Evolutionary conservation across 2,797 vertebrate species (phyloP).

Genomic region (Pachyuromys duprasi): DNA sequence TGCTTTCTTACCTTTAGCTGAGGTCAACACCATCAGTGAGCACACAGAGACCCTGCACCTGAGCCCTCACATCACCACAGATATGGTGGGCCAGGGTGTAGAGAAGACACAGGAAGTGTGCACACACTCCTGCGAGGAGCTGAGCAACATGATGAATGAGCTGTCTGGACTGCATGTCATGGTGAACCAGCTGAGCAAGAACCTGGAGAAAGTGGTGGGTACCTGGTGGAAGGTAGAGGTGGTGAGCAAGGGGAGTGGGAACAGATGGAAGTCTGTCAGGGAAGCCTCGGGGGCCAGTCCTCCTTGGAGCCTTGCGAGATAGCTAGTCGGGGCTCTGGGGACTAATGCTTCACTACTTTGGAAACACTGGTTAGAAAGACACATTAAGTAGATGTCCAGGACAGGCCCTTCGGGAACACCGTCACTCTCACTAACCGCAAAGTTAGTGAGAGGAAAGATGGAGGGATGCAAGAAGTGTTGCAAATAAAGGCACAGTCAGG

Average conservation of each 20-base stretch:
- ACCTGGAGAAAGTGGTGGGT: slow-evolving; percentile 96
- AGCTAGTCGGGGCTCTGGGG: too few relatives aligned
- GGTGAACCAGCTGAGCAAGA: slow-evolving; percentile 95
- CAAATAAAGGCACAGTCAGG: too few relatives aligned
- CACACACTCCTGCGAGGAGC: slow-evolving; percentile 96
- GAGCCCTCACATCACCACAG: slow-evolving; percentile 90
- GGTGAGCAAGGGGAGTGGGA: accelerated
- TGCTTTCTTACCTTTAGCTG: slow-evolving; percentile 85
- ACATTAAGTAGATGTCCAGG: accelerated
- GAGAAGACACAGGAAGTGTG: slow-evolving; percentile 91
- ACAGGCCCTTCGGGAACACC: background rate
- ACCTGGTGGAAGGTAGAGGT: background rate
- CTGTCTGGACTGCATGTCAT: slow-evolving; percentile 94
- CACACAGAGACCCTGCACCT: slow-evolving; percentile 93
- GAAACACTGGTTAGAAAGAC: background rate
- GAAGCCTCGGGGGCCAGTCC: background rate
- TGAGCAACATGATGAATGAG: slow-evolving; percentile 95
- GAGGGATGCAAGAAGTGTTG: background rate
- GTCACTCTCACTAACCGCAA: too few relatives aligned
- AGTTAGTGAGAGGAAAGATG: too few relatives aligned
- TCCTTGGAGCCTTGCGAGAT: too few relatives aligned
- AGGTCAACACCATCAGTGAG: slow-evolving; percentile 92
- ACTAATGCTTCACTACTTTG: background rate
- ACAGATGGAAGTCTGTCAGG: background rate
- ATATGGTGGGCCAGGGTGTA: slow-evolving; percentile 90